These are phyloP conservation scores for Drosophila subpulchrella DNA, from an alignment of 1,140 invertebrate genomes.

Conservation along the genomic window DNA sequence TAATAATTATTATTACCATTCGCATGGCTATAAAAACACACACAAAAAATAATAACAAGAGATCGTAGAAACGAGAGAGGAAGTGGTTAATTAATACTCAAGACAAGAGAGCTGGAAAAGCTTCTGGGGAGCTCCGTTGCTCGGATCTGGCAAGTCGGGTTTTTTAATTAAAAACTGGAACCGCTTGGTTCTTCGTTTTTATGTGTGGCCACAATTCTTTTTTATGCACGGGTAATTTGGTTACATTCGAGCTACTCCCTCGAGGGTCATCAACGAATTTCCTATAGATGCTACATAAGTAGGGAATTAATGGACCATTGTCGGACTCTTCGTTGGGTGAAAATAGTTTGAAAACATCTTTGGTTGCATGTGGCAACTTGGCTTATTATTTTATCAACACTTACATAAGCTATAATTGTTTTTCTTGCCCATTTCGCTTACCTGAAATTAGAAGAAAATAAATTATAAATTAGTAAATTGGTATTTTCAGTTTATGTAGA, in stretches of 20 bases:
- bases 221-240: constrained; percentile 67
- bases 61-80: constrained; percentile 50
- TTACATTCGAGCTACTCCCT: constrained; percentile 54
- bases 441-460: constrained; percentile 51
- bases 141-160: constrained; percentile 26
- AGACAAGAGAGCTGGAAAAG: constrained; percentile 57
- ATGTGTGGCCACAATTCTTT: constrained; percentile 48
- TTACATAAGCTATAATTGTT: not conserved
- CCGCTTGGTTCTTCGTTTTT: constrained; percentile 31
- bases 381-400: not conserved
- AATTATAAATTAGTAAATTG: not conserved
- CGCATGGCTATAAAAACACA: constrained; percentile 49
- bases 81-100: constrained; percentile 77
- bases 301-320: constrained; percentile 21
- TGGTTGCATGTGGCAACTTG: not conserved
- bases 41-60: constrained; percentile 16
- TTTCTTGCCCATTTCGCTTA: constrained; percentile 34
- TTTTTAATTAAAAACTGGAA: constrained; percentile 70
- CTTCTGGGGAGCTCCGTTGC: constrained; percentile 40
- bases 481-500: not conserved
- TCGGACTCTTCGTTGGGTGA: constrained; percentile 14
- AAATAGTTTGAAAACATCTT: not conserved
- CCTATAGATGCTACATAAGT: not conserved
- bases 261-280: constrained; percentile 42
- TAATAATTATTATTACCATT: constrained; percentile 70